Base-by-base conservation (phyloP, 2,888 invertebrate genomes). In the Leistus spinibarbis region DNA sequence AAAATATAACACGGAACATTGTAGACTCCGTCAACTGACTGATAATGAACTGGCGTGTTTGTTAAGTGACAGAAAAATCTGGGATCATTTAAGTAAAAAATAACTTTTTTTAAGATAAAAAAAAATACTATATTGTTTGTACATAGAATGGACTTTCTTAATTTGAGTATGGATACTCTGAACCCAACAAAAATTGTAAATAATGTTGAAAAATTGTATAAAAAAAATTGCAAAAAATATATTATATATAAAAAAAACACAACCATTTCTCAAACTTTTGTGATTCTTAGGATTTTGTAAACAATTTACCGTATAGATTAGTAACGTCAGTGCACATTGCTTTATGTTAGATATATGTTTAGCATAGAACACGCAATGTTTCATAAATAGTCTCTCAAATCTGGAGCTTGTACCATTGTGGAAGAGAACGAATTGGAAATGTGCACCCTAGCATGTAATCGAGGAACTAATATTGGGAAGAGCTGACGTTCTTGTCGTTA, bases 281-380 rank as follows among this genome's bases (percentile, higher is more conserved):
- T 75, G 75, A 75, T 75, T 75, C 63, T 64, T 75, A 75, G 75
- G 64, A 75, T 75, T 75, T 75, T 75, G 75, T 75, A 75, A 75
- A 74, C 67, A 74, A 69, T 54, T 75, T 75, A 75, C 64, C 69
- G 64, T 69, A 27, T 75, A 75, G 75, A 69, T 75, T 75, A 75
- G 69, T 63, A 54, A 69, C 73, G 64, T 67, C 66, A 73, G 22
- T 73, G 73, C 73, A 73, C 73, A 67, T 63, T 57, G 73, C 73
- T 73, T 73, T 67, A 66, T 73, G 66, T 73, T 75, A 75, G 75
- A 69, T 75, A 64, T 75, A 75, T 75, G 69, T 75, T 75, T 75
- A 69, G 69, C 64, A 75, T 75, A 75, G 75, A 60, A 69, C 69
- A 75, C 56, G 73, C 68, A 75, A 62, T 75, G 75, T 69, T 16